Percentiles rank a stretch among this genome's conserved stretches.
Conservation (phyloP, 2,797 vertebrate species). For the Gymnodraco acuticeps region DNA sequence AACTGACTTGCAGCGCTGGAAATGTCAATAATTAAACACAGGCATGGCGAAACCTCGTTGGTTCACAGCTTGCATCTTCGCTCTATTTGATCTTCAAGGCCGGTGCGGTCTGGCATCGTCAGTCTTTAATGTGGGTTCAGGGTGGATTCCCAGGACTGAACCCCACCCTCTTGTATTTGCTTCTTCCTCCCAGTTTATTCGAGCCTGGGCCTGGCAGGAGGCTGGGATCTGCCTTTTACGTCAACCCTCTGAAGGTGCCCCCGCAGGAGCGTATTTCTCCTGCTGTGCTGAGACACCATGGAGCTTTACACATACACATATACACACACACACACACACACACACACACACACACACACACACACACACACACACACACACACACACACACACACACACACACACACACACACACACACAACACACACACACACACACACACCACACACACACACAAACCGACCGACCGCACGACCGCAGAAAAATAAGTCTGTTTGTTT, state of each 20-base stretch:
- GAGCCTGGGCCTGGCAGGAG: conserved; percentile 68
- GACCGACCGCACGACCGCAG: background rate
- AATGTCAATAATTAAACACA: conserved; percentile 86
- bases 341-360: conserved; percentile 25
- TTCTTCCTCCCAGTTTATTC: conserved; percentile 59
- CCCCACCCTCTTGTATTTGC: conserved; percentile 65
- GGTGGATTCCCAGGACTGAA: conserved; percentile 71
- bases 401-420: conserved; percentile 27
- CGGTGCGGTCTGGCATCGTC: conserved; percentile 60
- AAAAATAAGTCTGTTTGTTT: conserved; percentile 37
- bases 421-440: conserved; percentile 21
- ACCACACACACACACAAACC: conserved; percentile 14
- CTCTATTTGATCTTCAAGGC: conserved; percentile 85
- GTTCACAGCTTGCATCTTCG: conserved; percentile 82
- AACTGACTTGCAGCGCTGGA: conserved; percentile 72
- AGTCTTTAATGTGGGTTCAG: conserved; percentile 81
- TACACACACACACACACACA: background rate
- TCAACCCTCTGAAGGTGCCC: conserved; percentile 79
- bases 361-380: background rate
- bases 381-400: conserved; percentile 15
- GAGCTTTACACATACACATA: conserved; percentile 39
- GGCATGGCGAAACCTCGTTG: conserved; percentile 71
- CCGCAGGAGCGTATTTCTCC: conserved; percentile 68
- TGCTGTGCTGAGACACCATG: conserved; percentile 66
- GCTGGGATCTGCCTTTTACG: conserved; percentile 70